phyloP scores from a whole-genome alignment of 2,888 invertebrate species.

The Ormyrus thymus region DNA sequence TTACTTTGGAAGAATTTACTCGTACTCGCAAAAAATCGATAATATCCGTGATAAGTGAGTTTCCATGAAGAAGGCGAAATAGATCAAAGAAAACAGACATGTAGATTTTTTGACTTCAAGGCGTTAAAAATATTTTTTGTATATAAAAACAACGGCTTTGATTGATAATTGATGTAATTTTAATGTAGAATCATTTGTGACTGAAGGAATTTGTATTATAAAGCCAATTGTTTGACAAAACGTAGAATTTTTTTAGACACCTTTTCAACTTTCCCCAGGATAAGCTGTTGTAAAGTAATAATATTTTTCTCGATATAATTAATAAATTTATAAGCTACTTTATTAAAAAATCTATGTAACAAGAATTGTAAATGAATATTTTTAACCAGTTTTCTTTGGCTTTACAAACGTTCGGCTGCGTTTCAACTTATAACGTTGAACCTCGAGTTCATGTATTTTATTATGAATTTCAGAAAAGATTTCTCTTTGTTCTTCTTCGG shows the following conservation, averaged over 20 bases:
- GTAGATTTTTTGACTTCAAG: slow-evolving; percentile 41
- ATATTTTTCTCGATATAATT: slow-evolving; percentile 34
- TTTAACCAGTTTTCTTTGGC: slow-evolving; percentile 71
- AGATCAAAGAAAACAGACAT: slow-evolving; percentile 7
- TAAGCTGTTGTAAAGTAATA: slow-evolving; percentile 5
- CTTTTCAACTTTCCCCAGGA: neutral
- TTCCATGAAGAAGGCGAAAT: slow-evolving; percentile 30
- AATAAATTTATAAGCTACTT: slow-evolving; percentile 42
- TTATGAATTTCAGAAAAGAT: slow-evolving; percentile 90
- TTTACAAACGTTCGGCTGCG: slow-evolving; percentile 80
- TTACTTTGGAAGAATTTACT: slow-evolving; percentile 26
- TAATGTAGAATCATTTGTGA: slow-evolving; percentile 49
- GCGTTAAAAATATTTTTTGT: slow-evolving; percentile 52
- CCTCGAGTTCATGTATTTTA: slow-evolving; percentile 84
- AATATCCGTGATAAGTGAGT: slow-evolving; percentile 10
- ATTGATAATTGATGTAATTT: slow-evolving; percentile 49
- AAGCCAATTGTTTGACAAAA: slow-evolving; percentile 48
- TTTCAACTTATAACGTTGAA: slow-evolving; percentile 80
- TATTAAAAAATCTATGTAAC: slow-evolving; percentile 45
- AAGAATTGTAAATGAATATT: slow-evolving; percentile 33
- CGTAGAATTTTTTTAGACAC: slow-evolving; percentile 24
- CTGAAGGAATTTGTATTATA: slow-evolving; percentile 55
- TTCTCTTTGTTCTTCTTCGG: slow-evolving; percentile 90
- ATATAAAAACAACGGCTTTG: slow-evolving; percentile 47
- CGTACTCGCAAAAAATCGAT: slow-evolving; percentile 29